These are phyloP conservation scores for Julus scandinavius DNA, from an alignment of 2,888 invertebrate genomes.

Conservation along the genomic window DNA sequence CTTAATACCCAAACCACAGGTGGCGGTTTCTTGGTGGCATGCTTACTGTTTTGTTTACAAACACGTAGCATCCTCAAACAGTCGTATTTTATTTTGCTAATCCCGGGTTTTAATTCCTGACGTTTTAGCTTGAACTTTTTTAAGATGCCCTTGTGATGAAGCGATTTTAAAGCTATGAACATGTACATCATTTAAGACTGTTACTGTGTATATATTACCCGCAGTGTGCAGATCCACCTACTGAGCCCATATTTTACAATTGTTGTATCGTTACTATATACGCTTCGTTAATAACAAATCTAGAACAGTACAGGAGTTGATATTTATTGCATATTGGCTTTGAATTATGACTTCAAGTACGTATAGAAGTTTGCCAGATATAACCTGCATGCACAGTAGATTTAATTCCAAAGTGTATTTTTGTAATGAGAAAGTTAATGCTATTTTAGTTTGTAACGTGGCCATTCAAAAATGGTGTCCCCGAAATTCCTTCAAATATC, in stretches of 20 bases:
- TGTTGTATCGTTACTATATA: background rate
- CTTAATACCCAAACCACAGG: conserved; percentile 1
- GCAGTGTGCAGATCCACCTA: background rate
- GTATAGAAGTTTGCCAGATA: too few species aligned
- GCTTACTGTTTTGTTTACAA: conserved; percentile 42
- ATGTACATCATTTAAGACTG: background rate
- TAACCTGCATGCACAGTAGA: too few species aligned
- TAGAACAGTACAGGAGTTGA: background rate
- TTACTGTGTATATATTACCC: background rate
- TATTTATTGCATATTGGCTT: background rate
- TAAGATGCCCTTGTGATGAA: background rate
- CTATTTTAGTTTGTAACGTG: too few species aligned
- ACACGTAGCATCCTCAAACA: conserved; percentile 38
- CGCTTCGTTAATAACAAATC: background rate
- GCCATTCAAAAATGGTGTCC: too few species aligned
- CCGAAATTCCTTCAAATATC: too few species aligned
- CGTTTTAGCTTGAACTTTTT: background rate
- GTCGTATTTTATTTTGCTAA: background rate
- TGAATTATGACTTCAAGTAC: too few species aligned
- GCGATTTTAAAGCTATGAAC: background rate
- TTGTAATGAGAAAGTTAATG: too few species aligned
- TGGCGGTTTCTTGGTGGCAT: conserved; percentile 13
- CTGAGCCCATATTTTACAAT: background rate
- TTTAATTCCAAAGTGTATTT: too few species aligned
- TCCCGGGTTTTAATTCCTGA: background rate